Evolutionary conservation across 2,797 vertebrate species (phyloP), one percentile per base, ranked within the genome.

Genomic region (Notolabrus celidotus): DNA sequence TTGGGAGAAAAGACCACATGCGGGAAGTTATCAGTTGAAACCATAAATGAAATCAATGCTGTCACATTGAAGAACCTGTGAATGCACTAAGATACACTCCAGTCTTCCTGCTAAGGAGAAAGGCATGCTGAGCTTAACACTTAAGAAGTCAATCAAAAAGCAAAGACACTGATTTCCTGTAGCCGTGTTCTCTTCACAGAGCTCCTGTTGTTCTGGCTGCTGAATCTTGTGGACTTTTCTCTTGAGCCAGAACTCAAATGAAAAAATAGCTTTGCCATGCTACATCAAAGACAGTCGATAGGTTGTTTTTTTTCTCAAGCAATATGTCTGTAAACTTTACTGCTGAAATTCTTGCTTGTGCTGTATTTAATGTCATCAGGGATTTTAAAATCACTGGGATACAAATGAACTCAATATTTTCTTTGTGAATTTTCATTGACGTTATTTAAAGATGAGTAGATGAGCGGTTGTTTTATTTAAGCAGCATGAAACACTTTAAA

Each of bases 11-110:
- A 54, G 3, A 71, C 14, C n/a, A 19, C 1, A 9, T 81, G 71
- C 72, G 75, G 43, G 77, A 72, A 79, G 58, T 66, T 54, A 79
- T 67, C 75, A 52, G 70, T 38, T n/a, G n/a, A n/a, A n/a, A n/a
- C n/a, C n/a, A n/a, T n/a, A 27, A 83, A 84, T 31, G 61, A 66
- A 79, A 71, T 46, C 51, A 39, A 45, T 46, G 23, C 22, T 46
- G 22, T 77, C 74, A 83, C 71, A 59, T 73, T 84, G 75, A 72
- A 75, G 41, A 82, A 66, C 55, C 11, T 71, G 72, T 7, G 77
- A 77, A 72, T 85, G 87, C 86, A 89, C 86, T 89, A 52, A 76
- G 80, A 68, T 9, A 11, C 63, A 78, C 66, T 62, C 61, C 57
- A 27, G 59, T 77, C 67, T 79, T 81, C 71, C 74, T 88, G 80